Base-by-base conservation (phyloP, 2,797 vertebrate genomes). In the Mus caroli region DNA sequence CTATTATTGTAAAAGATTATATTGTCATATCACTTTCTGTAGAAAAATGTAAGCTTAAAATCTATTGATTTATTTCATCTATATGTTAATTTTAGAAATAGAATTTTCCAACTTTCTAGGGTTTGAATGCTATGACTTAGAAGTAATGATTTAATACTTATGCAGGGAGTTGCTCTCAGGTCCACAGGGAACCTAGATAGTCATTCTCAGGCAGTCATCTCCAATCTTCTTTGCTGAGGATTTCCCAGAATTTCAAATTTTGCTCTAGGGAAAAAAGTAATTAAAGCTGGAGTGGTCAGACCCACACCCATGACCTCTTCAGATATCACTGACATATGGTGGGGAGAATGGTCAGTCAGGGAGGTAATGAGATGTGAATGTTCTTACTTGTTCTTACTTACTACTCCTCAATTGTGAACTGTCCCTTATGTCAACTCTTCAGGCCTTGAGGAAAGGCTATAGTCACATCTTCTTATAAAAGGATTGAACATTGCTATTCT, bases 171-270 rank as follows among this genome's bases (percentile, higher is more conserved):
- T 26, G 3, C 79, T 56, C 24, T 34, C 0, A 80, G 26, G 24
- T 88, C 4, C 75, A 89, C 77, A 90, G 91, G n/a, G 60, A 92
- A 86, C 73, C 46, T n/a, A 64, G 37, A 31, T 37, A 54, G 8
- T 92, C 15, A 58, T 87, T 90, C 89, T 83, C 78, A 88, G 54
- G 76, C 0, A n/a, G 37, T 62, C 7, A 20, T 69, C 91, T 37
- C 34, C 67, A 86, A 24, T 94, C 13, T 94, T 87, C 62, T 69
- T 83, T 92, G 60, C 56, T 50, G 6, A 93, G 8, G 10, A n/a
- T 69, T 87, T 97, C 89, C 20, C 17, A 85, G 69, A 79, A 80
- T 91, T 93, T 95, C 56, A 84, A 76, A 69, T 28, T 90, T 46
- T 11, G 1, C 80, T 91, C 46, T 54, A 13, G 34, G 60, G 76